Conservation (phyloP, 2,888 invertebrate species). For the Pristionchus japonicus region DNA sequence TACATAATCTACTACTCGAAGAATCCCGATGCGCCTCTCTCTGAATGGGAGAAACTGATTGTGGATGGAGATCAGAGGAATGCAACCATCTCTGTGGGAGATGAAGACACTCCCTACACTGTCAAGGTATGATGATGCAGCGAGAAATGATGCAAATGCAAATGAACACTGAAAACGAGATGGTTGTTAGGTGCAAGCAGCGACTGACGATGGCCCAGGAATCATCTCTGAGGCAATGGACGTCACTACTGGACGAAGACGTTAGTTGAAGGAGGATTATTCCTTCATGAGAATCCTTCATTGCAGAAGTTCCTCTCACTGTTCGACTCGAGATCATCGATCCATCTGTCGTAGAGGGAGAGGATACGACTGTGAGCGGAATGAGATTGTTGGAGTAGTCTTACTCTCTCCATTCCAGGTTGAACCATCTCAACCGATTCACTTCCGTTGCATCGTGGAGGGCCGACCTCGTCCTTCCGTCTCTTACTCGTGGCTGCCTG, state of each 20-base stretch:
- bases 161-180: background rate
- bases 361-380: conserved; percentile 55
- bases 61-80: conserved; percentile 63
- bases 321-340: conserved; percentile 69
- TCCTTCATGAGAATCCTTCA: background rate
- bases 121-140: conserved; percentile 52
- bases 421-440: conserved; percentile 70
- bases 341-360: conserved; percentile 56
- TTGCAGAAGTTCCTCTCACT: conserved; percentile 71
- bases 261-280: conserved; percentile 50
- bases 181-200: conserved; percentile 54
- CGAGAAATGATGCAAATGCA: background rate
- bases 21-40: conserved; percentile 67
- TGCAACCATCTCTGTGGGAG: conserved; percentile 60
- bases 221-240: conserved; percentile 73
- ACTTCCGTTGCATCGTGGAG: conserved; percentile 72
- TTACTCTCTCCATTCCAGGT: conserved; percentile 52
- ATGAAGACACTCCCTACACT: conserved; percentile 72
- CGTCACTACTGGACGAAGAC: conserved; percentile 73
- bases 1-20: conserved; percentile 74
- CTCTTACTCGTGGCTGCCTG: conserved; percentile 73
- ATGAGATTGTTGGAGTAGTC: background rate
- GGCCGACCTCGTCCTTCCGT: conserved; percentile 73
- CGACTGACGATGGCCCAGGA: conserved; percentile 72
- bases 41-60: conserved; percentile 68